Percentiles rank a stretch among this genome's conserved stretches.
Conservation (phyloP, 2,888 invertebrate genomes). For the Polydrusus tereticollis region DNA sequence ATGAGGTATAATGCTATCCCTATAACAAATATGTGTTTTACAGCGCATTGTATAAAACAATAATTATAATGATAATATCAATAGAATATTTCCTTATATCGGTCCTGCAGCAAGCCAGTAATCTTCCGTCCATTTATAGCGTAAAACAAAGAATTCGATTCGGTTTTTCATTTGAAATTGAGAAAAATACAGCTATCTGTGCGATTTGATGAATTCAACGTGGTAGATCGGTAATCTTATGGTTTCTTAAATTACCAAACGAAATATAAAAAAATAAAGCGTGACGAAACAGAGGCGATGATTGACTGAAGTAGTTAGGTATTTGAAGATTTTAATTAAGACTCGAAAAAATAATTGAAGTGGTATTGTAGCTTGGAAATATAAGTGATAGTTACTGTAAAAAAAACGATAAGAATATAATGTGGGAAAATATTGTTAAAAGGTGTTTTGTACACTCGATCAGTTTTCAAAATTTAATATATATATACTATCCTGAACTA, state of each 20-base stretch:
- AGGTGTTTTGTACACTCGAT: neutral
- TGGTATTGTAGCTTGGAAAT: neutral
- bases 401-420: neutral
- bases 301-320: slow-evolving; percentile 29
- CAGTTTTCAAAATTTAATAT: too few relatives aligned
- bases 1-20: too few relatives aligned
- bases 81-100: neutral
- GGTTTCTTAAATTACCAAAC: slow-evolving; percentile 14
- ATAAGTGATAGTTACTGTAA: neutral
- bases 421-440: neutral
- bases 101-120: neutral
- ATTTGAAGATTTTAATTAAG: slow-evolving; percentile 38
- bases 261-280: slow-evolving; percentile 7
- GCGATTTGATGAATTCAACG: slow-evolving; percentile 28
- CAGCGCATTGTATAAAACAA: too few relatives aligned
- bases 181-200: slow-evolving; percentile 36
- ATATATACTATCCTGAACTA: too few relatives aligned
- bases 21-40: too few relatives aligned
- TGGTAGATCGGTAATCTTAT: slow-evolving; percentile 33
- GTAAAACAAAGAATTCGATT: slow-evolving; percentile 35
- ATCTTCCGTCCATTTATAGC: slow-evolving; percentile 14
- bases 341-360: slow-evolving; percentile 27
- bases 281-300: slow-evolving; percentile 16
- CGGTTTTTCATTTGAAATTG: slow-evolving; percentile 29
- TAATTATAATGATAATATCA: too few relatives aligned